Percentiles rank a stretch among this genome's conserved stretches.
phyloP scores from a whole-genome alignment of 1,140 invertebrate species.

The Musca domestica region DNA sequence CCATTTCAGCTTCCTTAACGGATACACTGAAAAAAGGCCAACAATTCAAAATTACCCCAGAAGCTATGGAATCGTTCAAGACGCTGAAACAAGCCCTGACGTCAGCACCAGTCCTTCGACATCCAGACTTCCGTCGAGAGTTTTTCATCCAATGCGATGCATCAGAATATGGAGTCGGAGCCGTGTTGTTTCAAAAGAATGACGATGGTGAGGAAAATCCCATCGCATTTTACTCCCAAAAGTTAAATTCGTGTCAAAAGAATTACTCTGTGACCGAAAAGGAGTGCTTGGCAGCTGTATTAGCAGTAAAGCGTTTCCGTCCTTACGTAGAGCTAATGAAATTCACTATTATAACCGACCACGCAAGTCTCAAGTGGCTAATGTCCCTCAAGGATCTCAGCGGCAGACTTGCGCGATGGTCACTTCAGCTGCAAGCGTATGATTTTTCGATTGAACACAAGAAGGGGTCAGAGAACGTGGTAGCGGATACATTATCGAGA shows the following conservation, averaged over 20 bases:
- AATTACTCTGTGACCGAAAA: too few species aligned
- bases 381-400: too few species aligned
- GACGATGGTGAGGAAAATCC: not conserved
- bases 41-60: not conserved
- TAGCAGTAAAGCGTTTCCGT: too few species aligned
- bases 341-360: not conserved
- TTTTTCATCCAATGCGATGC: not conserved
- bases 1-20: not conserved
- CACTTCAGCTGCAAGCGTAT: constrained; percentile 3
- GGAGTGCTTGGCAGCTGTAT: not conserved
- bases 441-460: constrained; percentile 7
- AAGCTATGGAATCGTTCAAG: not conserved
- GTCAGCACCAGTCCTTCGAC: not conserved
- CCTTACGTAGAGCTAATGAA: too few species aligned
- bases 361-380: not conserved
- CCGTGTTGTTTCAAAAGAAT: not conserved
- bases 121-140: not conserved
- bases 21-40: not conserved
- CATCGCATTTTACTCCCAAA: not conserved
- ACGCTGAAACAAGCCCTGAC: not conserved
- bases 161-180: not conserved
- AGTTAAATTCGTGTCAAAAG: not conserved
- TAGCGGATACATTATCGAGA: not conserved
- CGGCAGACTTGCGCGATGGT: not conserved
- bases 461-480: constrained; percentile 15